Conservation (phyloP, 2,797 vertebrate genomes). For the Chiloscyllium punctatum region DNA sequence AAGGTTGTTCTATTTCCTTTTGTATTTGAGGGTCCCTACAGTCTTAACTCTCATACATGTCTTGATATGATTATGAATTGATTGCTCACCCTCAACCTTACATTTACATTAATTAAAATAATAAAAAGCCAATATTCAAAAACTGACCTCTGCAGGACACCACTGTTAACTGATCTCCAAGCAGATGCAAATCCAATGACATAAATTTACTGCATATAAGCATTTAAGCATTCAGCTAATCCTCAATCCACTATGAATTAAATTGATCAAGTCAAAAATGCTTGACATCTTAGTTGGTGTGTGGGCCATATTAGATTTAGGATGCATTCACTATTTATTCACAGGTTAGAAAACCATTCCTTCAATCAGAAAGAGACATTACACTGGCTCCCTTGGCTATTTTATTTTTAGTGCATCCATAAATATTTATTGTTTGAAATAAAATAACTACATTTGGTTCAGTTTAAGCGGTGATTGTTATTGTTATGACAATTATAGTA, state of each 20-base stretch:
- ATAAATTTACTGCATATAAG: not conserved
- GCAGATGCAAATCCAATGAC: not conserved
- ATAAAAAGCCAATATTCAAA: not conserved
- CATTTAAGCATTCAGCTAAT: not conserved
- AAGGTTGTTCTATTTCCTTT: not conserved
- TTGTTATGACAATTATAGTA: not conserved
- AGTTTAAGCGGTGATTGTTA: not conserved
- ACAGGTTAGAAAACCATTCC: not conserved
- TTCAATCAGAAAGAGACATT: too few relatives aligned
- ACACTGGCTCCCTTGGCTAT: not conserved
- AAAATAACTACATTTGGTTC: not conserved
- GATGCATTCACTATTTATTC: not conserved
- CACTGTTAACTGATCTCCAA: not conserved
- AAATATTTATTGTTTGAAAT: not conserved
- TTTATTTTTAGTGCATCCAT: not conserved
- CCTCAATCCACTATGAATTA: not conserved
- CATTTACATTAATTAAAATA: not conserved
- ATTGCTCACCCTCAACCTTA: not conserved
- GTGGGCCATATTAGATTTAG: not conserved
- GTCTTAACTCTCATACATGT: not conserved
- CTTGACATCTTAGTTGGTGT: not conserved
- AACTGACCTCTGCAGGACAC: not conserved
- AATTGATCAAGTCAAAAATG: not conserved
- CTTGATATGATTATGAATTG: not conserved
- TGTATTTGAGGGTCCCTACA: not conserved